phyloP scores from a whole-genome alignment of 2,797 vertebrate genomes.

The Chaetophractus vellerosus region DNA sequence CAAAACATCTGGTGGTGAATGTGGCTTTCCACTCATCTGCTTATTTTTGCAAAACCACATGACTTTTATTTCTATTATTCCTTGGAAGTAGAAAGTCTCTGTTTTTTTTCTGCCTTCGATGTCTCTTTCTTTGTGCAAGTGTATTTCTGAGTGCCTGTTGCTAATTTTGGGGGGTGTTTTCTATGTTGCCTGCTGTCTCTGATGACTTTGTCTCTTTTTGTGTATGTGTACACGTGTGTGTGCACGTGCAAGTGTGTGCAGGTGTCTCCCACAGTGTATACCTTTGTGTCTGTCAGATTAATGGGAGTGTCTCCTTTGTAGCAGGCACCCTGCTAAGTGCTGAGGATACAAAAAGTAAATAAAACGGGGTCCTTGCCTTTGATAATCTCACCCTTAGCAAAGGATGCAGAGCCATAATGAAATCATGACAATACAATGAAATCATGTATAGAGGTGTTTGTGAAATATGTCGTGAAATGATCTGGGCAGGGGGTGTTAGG shows the following conservation, averaged over 20 bases:
- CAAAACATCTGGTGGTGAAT: neutral
- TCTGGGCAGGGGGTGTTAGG: neutral
- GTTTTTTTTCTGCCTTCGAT: neutral
- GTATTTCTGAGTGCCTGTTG: neutral
- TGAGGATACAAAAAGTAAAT: neutral
- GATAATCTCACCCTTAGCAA: slow-evolving; percentile 32
- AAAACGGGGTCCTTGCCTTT: slow-evolving; percentile 4
- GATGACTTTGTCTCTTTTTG: neutral
- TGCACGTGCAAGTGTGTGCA: neutral
- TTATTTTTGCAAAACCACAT: neutral
- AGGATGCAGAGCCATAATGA: neutral
- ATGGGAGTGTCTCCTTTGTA: neutral
- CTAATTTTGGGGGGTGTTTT: neutral
- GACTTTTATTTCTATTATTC: neutral
- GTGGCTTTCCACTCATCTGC: neutral
- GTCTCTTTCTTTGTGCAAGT: neutral
- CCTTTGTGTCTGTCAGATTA: neutral
- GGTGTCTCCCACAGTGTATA: neutral
- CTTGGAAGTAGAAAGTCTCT: neutral
- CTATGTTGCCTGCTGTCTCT: neutral
- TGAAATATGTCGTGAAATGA: neutral
- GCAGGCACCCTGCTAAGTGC: neutral
- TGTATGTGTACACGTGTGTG: neutral
- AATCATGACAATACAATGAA: neutral
- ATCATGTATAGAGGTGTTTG: neutral